Conservation (phyloP, 2,888 invertebrate species). For the Drosophila niveifrons region DNA sequence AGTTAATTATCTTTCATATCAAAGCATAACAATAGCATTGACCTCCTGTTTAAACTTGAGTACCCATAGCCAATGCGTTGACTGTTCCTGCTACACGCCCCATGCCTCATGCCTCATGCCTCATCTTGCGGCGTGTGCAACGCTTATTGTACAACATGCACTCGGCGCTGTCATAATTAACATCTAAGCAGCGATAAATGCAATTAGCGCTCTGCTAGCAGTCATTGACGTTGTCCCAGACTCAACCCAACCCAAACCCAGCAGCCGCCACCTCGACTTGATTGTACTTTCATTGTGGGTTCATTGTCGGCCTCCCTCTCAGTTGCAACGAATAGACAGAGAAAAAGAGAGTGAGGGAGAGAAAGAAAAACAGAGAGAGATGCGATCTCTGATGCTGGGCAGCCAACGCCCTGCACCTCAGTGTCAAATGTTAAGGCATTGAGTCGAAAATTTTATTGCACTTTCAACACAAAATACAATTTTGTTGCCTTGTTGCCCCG, state of each 20-base stretch:
- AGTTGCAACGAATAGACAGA: constrained; percentile 6
- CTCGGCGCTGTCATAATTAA: constrained; percentile 71
- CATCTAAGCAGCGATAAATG: constrained; percentile 77
- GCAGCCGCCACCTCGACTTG: constrained; percentile 51
- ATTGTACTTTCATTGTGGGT: constrained; percentile 78
- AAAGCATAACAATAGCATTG: constrained; percentile 56
- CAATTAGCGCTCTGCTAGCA: constrained; percentile 62
- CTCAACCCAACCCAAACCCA: constrained; percentile 15
- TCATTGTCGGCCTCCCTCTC: constrained; percentile 61
- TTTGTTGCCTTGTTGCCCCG: constrained; percentile 12
- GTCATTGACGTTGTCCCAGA: constrained; percentile 53
- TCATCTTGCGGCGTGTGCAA: constrained; percentile 5
- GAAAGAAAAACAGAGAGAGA: constrained; percentile 3
- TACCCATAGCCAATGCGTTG: too few relatives aligned
- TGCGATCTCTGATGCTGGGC: constrained; percentile 10
- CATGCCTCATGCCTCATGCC: too few relatives aligned
- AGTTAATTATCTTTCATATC: constrained; percentile 46
- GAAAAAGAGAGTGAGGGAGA: background rate
- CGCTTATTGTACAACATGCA: constrained; percentile 52
- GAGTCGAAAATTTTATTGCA: constrained; percentile 62
- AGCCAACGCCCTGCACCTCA: constrained; percentile 53
- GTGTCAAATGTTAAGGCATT: constrained; percentile 65
- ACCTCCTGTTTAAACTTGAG: constrained; percentile 55
- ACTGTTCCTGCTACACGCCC: too few relatives aligned
- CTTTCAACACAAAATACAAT: constrained; percentile 26